These are phyloP conservation scores for Coptodon rendalli DNA, from an alignment of 2,113 vertebrate genomes.

Conservation along the genomic window DNA sequence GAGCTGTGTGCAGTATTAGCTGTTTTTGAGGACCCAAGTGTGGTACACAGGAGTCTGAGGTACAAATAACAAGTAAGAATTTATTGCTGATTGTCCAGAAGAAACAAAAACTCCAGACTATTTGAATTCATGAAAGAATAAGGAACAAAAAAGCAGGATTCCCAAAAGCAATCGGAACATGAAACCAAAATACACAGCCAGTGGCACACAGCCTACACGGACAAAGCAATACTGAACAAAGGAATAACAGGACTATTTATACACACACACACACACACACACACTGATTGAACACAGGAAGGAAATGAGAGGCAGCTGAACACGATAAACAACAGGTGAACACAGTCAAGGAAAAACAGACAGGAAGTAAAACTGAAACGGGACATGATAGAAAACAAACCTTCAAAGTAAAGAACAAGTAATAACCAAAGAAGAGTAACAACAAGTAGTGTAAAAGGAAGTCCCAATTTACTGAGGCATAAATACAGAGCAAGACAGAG, in stretches of 20 bases:
- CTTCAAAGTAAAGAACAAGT: neutral
- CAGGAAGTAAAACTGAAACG: neutral
- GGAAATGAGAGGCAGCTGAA: neutral
- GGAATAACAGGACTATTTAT: neutral
- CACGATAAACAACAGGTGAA: neutral
- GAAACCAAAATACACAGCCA: neutral
- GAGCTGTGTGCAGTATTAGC: neutral
- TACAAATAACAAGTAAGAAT: neutral
- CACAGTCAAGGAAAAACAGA: neutral
- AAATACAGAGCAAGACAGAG: neutral
- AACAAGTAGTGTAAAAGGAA: neutral
- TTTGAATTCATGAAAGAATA: neutral
- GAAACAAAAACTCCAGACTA: neutral
- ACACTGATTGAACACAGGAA: neutral
- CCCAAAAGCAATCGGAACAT: neutral
- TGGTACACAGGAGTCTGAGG: neutral
- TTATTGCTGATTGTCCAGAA: neutral
- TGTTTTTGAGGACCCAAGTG: neutral
- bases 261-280: fast-evolving
- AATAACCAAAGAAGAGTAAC: neutral
- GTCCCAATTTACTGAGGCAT: neutral
- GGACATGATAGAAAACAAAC: neutral
- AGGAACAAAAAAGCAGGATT: neutral
- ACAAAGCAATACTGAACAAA: neutral
- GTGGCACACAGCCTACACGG: neutral